These are phyloP conservation scores for Stenodema calcarata DNA, from an alignment of 2,888 invertebrate genomes.

Conservation along the genomic window DNA sequence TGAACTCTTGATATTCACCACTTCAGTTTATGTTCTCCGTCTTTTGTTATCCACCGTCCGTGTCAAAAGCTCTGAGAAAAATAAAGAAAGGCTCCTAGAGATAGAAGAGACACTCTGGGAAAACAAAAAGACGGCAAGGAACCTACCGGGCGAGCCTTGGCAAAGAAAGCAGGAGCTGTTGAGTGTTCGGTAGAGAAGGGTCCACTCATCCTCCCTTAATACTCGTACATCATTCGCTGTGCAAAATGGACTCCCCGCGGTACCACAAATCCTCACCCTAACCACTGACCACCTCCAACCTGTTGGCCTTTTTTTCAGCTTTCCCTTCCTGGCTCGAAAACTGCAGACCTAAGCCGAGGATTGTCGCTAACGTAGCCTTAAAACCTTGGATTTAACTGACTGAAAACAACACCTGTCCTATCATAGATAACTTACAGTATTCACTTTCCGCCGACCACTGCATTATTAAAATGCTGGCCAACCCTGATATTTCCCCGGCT, in stretches of 20 bases:
- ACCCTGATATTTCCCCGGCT: neutral
- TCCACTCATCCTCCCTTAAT: neutral
- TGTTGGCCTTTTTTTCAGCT: neutral
- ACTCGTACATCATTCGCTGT: neutral
- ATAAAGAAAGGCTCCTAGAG: neutral
- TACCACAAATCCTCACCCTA: neutral
- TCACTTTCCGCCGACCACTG: neutral
- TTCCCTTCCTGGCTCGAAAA: neutral
- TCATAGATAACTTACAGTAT: neutral
- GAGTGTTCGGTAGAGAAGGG: neutral
- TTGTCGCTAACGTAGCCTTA: neutral
- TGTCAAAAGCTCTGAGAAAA: neutral
- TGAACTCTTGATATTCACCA: neutral
- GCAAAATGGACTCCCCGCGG: neutral
- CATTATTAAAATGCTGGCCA: neutral
- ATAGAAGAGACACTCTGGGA: neutral
- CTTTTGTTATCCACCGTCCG: neutral
- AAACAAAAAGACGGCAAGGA: neutral
- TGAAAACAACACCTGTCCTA: neutral
- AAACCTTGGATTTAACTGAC: neutral
- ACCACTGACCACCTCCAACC: neutral
- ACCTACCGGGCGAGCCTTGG: neutral
- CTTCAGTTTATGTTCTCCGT: neutral
- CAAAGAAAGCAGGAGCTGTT: neutral
- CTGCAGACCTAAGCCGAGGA: neutral